Conservation (phyloP, 2,113 vertebrate genomes). For the Archocentrus centrarchus region DNA sequence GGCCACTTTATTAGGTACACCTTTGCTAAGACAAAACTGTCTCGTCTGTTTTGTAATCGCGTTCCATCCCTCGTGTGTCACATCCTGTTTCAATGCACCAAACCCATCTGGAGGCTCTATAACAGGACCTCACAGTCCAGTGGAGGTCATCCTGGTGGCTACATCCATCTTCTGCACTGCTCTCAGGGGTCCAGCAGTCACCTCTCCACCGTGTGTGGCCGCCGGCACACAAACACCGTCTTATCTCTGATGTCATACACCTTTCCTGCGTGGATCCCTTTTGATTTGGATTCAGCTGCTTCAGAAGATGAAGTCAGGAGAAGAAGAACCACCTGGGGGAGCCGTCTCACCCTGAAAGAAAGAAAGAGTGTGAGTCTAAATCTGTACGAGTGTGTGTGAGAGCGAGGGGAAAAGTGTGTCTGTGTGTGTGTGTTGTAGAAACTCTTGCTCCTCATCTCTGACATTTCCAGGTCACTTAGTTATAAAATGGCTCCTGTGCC, state of each 20-base stretch:
- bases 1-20: no score
- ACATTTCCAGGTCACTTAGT: slow-evolving; percentile 66
- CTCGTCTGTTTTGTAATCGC: no score
- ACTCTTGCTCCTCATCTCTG: slow-evolving; percentile 52
- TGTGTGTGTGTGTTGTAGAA: not conserved
- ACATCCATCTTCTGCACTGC: not conserved
- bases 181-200: not conserved
- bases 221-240: not conserved
- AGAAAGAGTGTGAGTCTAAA: not conserved
- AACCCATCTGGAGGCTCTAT: not conserved
- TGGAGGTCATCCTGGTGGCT: not conserved
- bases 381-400: not conserved
- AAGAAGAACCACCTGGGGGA: slow-evolving; percentile 44
- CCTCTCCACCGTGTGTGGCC: not conserved
- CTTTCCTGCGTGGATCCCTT: not conserved
- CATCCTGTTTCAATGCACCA: not conserved
- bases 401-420: not conserved
- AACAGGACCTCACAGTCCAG: not conserved
- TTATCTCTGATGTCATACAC: not conserved
- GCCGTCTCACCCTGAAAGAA: not conserved
- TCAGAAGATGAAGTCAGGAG: slow-evolving; percentile 32
- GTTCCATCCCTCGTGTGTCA: not conserved
- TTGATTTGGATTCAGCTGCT: slow-evolving; percentile 30
- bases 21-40: no score
- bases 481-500: slow-evolving; percentile 38